Percentiles rank a stretch among this genome's conserved stretches.
Conservation (phyloP, 2,888 invertebrate species). For the Chymomyza fuscimana region DNA sequence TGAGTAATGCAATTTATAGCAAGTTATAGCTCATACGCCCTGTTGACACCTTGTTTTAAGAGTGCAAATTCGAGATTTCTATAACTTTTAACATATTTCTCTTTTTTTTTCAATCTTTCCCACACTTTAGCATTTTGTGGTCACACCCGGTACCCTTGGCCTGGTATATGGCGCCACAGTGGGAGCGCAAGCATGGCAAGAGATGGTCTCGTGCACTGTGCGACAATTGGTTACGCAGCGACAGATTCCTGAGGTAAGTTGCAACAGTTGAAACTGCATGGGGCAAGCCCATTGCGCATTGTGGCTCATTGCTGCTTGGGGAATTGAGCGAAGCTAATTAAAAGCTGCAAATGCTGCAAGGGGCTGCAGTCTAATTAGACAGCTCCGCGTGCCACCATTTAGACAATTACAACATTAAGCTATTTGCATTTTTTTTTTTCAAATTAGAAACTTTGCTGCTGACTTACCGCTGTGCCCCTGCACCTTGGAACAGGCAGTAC, state of each 20-base stretch:
- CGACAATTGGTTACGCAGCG: slow-evolving; percentile 93
- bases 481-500: slow-evolving; percentile 91
- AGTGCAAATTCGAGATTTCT: neutral
- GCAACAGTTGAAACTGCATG: slow-evolving; percentile 11
- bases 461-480: slow-evolving; percentile 94
- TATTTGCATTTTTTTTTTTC: neutral
- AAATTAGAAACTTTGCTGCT: slow-evolving; percentile 88
- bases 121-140: slow-evolving; percentile 85
- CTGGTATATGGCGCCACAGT: slow-evolving; percentile 95
- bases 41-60: neutral
- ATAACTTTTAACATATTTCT: neutral
- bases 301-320: slow-evolving; percentile 15
- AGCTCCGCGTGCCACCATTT: neutral
- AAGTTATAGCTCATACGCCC: neutral
- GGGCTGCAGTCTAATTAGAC: slow-evolving; percentile 49
- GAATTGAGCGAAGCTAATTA: slow-evolving; percentile 48
- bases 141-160: slow-evolving; percentile 94
- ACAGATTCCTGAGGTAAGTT: slow-evolving; percentile 84
- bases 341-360: slow-evolving; percentile 33
- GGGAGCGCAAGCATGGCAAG: slow-evolving; percentile 89
- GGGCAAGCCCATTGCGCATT: neutral
- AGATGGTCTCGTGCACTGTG: slow-evolving; percentile 92
- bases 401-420: neutral
- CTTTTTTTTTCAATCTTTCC: neutral
- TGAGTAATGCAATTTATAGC: slow-evolving; percentile 28